Percentiles rank a stretch among this genome's conserved stretches.
phyloP scores from a whole-genome alignment of 2,888 invertebrate species.

The Campoplex capitator region DNA sequence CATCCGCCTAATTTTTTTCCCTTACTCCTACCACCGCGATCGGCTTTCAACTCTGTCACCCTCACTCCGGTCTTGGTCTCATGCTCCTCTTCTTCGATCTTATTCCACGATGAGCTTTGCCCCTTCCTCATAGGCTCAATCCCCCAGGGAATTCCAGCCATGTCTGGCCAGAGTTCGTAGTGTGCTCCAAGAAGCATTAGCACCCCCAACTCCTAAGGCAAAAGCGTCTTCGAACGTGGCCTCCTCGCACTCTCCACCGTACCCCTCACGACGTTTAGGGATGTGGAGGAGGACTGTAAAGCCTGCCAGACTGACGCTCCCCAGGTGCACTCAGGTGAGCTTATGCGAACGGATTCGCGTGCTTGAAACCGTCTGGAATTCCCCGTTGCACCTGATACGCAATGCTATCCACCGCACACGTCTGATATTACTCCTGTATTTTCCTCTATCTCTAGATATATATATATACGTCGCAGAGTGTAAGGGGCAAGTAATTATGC shows the following conservation, averaged over 20 bases:
- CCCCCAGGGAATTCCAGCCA: not conserved
- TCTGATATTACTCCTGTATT: constrained; percentile 4
- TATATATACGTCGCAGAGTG: not conserved
- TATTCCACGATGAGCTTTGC: not conserved
- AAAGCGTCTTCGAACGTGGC: constrained; percentile 25
- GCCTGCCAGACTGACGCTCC: constrained; percentile 33
- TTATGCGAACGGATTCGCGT: constrained; percentile 1
- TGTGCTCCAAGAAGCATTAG: not conserved
- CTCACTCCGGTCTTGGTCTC: not conserved
- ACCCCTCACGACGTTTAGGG: not conserved
- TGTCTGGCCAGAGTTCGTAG: not conserved
- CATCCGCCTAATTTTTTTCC: constrained; percentile 4
- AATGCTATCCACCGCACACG: constrained; percentile 12
- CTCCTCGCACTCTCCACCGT: constrained; percentile 13
- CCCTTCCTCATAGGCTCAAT: not conserved
- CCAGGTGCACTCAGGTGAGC: constrained; percentile 42
- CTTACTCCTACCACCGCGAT: not conserved
- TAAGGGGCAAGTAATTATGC: constrained; percentile 36
- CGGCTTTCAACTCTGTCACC: not conserved
- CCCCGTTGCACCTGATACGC: constrained; percentile 48
- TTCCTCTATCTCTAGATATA: not conserved
- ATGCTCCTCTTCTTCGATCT: not conserved
- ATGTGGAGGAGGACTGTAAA: not conserved
- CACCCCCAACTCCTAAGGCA: not conserved
- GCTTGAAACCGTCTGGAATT: constrained; percentile 49